Base-by-base conservation (phyloP, 2,797 vertebrate species). In the Sebastes minor region DNA sequence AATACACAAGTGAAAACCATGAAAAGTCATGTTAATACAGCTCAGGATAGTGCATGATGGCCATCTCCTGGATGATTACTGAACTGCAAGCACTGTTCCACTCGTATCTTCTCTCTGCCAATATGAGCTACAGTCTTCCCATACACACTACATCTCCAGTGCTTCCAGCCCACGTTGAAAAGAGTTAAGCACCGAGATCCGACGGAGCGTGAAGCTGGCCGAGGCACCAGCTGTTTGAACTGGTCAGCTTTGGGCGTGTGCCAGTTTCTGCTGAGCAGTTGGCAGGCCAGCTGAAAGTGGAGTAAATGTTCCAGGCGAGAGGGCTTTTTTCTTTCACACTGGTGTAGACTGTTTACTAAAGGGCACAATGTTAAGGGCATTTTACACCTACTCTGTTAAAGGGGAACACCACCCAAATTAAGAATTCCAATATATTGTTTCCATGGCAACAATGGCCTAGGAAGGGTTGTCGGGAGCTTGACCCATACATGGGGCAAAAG, bases 51-150 rank as follows among this genome's bases (percentile, higher is more conserved):
- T 35, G 88, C 95, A 89, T 90, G 93, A 0, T 90, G 90, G 6
- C 90, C 98, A 95, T 93, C 97, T 91, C 86, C 95, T 94, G 98
- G 96, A 46, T 6, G 22, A 73, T 28, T 33, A 3, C 25, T 74
- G 64, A 86, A 96, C 93, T 96, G 74, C 97, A 95, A 62, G 90
- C 94, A 79, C 2, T 9, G 5, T 14, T 20, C 6, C 13, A 13
- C 13, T 28, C 13, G 10, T 3, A 10, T 59, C 16, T 20, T 22
- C 5, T 38, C n/a, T 60, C 30, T 71, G 22, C 35, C 72, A 56
- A 38, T 25, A 5, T 14, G 18, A 64, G 20, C 32, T 20, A 20
- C n/a, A 18, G 28, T 5, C 38, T 6, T 56, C 61, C 61, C 7
- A 14, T 5, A 35, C 27, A n/a, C 10, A 23, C 38, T 22, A 42